Evolutionary conservation across 1,140 invertebrate genomes (phyloP).

Genomic region (Microplitis mediator): DNA sequence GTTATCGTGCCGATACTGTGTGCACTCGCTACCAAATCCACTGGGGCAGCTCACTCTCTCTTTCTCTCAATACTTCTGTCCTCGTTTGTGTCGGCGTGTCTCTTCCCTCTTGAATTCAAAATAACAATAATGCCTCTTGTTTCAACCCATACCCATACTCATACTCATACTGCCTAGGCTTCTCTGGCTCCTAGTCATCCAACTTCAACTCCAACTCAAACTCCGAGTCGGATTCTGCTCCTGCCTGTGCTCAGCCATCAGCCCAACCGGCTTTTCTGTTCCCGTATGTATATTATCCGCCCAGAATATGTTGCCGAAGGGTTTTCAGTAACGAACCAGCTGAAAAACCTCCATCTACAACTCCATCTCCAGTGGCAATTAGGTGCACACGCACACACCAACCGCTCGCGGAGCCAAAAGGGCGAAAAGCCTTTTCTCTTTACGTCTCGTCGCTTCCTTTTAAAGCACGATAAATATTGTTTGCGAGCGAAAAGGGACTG

Average conservation of each 20-base stretch:
- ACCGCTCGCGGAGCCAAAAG: not conserved
- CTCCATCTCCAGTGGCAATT: slow-evolving; percentile 36
- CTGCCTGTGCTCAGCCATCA: not conserved
- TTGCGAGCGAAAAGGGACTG: too few relatives aligned
- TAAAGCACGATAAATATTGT: too few relatives aligned
- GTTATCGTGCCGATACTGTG: slow-evolving; percentile 52
- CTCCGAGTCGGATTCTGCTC: too few relatives aligned
- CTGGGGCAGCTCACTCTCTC: not conserved
- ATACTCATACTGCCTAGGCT: not conserved
- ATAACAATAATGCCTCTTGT: slow-evolving; percentile 41
- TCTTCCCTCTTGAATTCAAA: not conserved
- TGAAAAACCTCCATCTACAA: too few relatives aligned
- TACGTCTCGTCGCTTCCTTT: too few relatives aligned
- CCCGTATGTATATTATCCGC: too few relatives aligned
- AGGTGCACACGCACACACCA: slow-evolving; percentile 23
- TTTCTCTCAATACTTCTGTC: not conserved
- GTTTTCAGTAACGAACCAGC: slow-evolving; percentile 31
- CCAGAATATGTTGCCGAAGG: not conserved
- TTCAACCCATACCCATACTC: not conserved
- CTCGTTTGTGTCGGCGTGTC: not conserved
- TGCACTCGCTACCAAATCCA: slow-evolving; percentile 5
- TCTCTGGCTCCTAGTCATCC: too few relatives aligned
- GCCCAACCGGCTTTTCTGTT: not conserved
- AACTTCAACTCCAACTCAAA: too few relatives aligned
- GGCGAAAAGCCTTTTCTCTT: not conserved